Conservation (phyloP, 2,113 vertebrate genomes). For the Actenoides lindsayi region DNA sequence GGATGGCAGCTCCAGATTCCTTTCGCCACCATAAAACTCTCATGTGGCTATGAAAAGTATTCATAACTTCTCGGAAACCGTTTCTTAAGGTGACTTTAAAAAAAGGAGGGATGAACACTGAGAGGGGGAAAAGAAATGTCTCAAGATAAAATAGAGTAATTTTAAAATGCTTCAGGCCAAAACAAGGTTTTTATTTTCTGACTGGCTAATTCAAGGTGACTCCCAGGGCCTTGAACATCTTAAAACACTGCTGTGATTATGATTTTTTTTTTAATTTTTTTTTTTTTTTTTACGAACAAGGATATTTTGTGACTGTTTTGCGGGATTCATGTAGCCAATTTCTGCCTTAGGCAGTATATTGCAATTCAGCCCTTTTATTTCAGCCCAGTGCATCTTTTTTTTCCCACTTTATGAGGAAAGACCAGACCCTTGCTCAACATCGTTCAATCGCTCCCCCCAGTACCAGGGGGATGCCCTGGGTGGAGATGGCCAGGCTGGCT, state of each 20-base stretch:
- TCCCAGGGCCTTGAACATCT: background rate
- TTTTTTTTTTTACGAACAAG: background rate
- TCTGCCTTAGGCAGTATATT: fast-evolving
- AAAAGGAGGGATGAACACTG: background rate
- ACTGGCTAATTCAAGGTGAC: background rate
- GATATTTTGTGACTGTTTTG: fast-evolving
- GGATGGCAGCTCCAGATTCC: background rate
- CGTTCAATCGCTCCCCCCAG: background rate
- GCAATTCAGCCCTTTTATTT: background rate
- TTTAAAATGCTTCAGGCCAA: background rate
- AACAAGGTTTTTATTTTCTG: background rate
- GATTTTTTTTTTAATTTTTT: background rate
- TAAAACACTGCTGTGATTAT: background rate
- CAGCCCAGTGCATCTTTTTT: background rate
- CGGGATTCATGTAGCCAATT: background rate
- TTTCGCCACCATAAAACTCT: background rate
- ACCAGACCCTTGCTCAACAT: background rate
- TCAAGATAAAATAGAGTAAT: fast-evolving
- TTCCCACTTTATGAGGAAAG: background rate
- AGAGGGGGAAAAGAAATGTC: fast-evolving
- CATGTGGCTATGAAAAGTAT: background rate
- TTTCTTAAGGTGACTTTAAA: background rate
- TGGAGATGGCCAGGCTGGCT: background rate
- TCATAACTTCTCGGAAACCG: background rate
- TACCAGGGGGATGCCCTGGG: fast-evolving